Evolutionary conservation across 1,140 invertebrate genomes (phyloP), one percentile per base, ranked within the genome.

Genomic region (Drosophila bocki): DNA sequence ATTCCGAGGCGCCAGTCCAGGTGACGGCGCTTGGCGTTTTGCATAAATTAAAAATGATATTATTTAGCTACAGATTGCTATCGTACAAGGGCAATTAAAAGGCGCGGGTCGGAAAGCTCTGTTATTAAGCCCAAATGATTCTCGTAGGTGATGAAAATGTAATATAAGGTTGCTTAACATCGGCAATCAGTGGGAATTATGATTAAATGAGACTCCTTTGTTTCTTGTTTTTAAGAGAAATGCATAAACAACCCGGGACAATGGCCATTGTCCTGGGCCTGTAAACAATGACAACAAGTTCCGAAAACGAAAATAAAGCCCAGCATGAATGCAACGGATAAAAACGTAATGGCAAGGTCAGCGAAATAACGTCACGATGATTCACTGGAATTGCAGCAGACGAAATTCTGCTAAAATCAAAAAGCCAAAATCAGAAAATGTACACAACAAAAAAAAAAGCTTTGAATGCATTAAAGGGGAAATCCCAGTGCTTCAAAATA

Each of bases 191-290:
- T 7, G 35, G 26, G 26, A 33, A 45, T 47, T 62, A 77, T 60
- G 47, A 71, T 61, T 47, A 33, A 35, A 61, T 59, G 32, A 9
- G n/a, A 32, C 39, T n/a, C 45, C 44, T 68, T 68, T 77, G 75
- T 69, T 58, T 42, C 45, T 9, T 29, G 26, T 50, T 45, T 79
- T 22, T 13, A 32, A 26, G 45, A 51, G 41, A 15, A 41, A 42
- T 11, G 7, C 51, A 71, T 80, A 80, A 71, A 63, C 44, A 63
- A 48, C 17, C 29, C 15, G 33, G 75, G 51, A 86, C 83, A 86
- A 86, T 88, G 80, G 63, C 54, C 84, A 86, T 86, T 86, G 83
- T 86, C 81, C 59, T 58, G n/a, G 35, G n/a, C 13, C 29, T 12
- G 35, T 35, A 51, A 60, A 56, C 45, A 64, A 48, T 54, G 65